Evolutionary conservation across 2,797 vertebrate species (phyloP), one percentile per base, ranked within the genome.

Genomic region (Lateolabrax maculatus): DNA sequence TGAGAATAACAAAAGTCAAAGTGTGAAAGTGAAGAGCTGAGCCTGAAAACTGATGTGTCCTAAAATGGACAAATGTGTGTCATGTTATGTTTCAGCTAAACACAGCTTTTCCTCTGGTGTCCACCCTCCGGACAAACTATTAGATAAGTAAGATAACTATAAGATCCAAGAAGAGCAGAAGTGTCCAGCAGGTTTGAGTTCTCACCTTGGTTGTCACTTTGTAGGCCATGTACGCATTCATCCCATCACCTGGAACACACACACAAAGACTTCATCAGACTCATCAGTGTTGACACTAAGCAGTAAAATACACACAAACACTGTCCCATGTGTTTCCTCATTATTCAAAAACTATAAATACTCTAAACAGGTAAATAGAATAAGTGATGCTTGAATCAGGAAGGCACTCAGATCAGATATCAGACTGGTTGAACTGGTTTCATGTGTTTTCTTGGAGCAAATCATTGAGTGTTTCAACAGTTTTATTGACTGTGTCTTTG

Each of bases 191-290:
- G 6, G 2, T 5, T 21, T 23, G 19, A 7, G 23, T 57, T 5
- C 77, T 84, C 87, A 98, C 98, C 96, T 97, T 98, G 56, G 96
- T 99, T 7, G 97, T 95, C 85, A 99, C 98, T 94, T 96, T 98
- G 84, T 99, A 99, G 29, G 97, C 98, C 98, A 99, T 98, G 87
- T 97, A 99, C 19, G 98, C 98, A 86, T 98, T 99, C 97, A 99
- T 99, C 79, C 98, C 98, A 79, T 99, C 97, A 46, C 98, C 98
- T 99, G 81, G 25, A 92, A 92, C 64, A 91, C 86, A 93, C 72
- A 84, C 57, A 80, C 84, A n/a, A n/a, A n/a, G n/a, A n/a, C n/a
- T n/a, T n/a, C n/a, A n/a, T n/a, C n/a, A n/a, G n/a, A n/a, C n/a
- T n/a, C n/a, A n/a, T n/a, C n/a, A n/a, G 31, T n/a, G 43, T 31